phyloP scores from a whole-genome alignment of 2,888 invertebrate species.

The Drosophila histrio region DNA sequence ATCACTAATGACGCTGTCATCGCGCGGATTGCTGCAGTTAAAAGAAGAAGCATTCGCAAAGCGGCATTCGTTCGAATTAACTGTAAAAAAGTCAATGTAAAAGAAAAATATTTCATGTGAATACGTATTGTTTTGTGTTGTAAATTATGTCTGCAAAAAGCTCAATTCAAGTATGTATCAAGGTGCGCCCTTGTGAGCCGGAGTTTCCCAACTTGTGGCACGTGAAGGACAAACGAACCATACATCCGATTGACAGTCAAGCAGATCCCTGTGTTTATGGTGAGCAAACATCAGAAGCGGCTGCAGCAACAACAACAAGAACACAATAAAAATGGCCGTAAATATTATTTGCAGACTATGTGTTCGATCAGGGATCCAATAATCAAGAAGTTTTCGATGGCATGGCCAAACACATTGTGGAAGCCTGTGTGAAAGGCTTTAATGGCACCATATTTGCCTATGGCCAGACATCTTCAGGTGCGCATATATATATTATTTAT shows the following conservation, averaged over 20 bases:
- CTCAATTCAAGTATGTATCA: constrained; percentile 89
- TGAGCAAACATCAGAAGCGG: constrained; percentile 61
- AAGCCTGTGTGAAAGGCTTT: constrained; percentile 89
- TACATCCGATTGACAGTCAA: constrained; percentile 86
- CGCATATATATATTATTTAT: constrained; percentile 12
- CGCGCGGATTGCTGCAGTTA: not conserved
- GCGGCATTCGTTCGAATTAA: constrained; percentile 65
- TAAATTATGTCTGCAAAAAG: constrained; percentile 70
- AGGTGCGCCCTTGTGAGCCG: constrained; percentile 87
- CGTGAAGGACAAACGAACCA: constrained; percentile 85
- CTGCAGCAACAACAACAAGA: not conserved
- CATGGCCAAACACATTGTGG: constrained; percentile 89
- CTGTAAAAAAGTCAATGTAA: constrained; percentile 32
- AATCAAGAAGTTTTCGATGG: constrained; percentile 88
- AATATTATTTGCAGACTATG: constrained; percentile 86
- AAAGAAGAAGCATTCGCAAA: constrained; percentile 49
- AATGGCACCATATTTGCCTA: constrained; percentile 96
- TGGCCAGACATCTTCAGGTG: constrained; percentile 94
- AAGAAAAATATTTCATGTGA: constrained; percentile 8
- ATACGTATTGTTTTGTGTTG: constrained; percentile 12
- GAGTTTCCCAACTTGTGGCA: constrained; percentile 87
- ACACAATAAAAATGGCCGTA: constrained; percentile 28
- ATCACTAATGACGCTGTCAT: not conserved
- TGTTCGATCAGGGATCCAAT: constrained; percentile 87
- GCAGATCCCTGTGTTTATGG: constrained; percentile 85